Percentiles rank a stretch among this genome's conserved stretches.
phyloP scores from a whole-genome alignment of 92 coral and sea anemone genomes.

The Palythoa grandiflora region DNA sequence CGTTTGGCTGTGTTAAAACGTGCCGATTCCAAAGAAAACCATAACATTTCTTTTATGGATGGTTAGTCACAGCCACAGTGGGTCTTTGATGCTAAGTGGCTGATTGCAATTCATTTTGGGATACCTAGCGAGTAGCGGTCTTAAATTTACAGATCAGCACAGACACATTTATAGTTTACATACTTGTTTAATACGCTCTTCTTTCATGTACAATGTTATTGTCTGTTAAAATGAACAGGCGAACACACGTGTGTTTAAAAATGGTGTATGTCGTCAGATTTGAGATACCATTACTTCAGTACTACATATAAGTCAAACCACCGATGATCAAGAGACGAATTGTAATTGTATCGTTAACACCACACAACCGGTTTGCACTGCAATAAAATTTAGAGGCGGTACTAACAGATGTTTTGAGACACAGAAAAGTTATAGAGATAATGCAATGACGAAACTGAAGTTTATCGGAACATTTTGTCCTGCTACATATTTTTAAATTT shows the following conservation, averaged over 20 bases:
- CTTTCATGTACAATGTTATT: slow-evolving; percentile 32
- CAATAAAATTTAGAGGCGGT: background rate
- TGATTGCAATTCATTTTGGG: background rate
- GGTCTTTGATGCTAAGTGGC: too few species aligned
- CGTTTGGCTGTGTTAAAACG: too few species aligned
- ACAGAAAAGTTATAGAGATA: background rate
- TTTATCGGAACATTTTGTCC: background rate
- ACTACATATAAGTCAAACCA: background rate
- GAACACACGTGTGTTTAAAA: slow-evolving; percentile 6
- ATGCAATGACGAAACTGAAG: background rate
- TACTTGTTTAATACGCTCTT: slow-evolving; percentile 34
- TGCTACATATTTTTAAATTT: slow-evolving; percentile 9
- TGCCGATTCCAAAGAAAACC: too few species aligned
- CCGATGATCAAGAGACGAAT: background rate
- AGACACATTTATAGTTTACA: background rate
- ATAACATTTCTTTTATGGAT: too few species aligned
- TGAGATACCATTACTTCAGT: background rate
- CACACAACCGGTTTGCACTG: background rate
- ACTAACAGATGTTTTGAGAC: background rate
- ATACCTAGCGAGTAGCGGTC: too few species aligned
- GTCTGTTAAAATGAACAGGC: slow-evolving; percentile 30
- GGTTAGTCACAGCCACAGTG: too few species aligned
- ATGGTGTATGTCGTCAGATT: slow-evolving; percentile 7
- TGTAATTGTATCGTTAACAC: background rate
- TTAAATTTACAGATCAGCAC: background rate